Conservation (phyloP, 2,113 vertebrate species). For the Todiramphus chloris region DNA sequence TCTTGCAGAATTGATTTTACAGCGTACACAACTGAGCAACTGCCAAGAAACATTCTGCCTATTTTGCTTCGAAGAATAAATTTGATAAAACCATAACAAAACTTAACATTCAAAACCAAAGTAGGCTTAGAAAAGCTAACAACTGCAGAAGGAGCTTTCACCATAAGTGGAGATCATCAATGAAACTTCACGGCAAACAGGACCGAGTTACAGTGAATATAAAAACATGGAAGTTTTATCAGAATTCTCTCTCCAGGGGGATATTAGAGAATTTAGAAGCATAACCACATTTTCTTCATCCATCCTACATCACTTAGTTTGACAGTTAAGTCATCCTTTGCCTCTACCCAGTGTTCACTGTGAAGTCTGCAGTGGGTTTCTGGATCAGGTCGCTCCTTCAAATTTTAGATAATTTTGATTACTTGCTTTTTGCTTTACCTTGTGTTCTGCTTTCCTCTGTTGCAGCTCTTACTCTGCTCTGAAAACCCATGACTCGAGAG, state of each 20-base stretch:
- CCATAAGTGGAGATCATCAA: fast-evolving
- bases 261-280: background rate
- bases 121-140: background rate
- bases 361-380: background rate
- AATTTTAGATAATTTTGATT: background rate
- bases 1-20: background rate
- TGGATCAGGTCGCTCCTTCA: background rate
- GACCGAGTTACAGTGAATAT: background rate
- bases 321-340: background rate
- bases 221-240: background rate
- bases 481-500: background rate
- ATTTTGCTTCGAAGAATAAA: background rate
- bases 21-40: background rate
- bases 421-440: background rate
- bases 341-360: background rate
- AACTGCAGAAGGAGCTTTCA: background rate
- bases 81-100: background rate
- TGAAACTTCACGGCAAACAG: background rate
- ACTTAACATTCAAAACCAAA: background rate
- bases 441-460: background rate
- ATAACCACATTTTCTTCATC: background rate
- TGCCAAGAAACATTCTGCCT: background rate
- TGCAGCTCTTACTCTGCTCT: background rate
- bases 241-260: background rate
- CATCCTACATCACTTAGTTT: background rate